Base-by-base conservation (phyloP, 2,888 invertebrate genomes). In the Leptinotarsa rubiginosa region DNA sequence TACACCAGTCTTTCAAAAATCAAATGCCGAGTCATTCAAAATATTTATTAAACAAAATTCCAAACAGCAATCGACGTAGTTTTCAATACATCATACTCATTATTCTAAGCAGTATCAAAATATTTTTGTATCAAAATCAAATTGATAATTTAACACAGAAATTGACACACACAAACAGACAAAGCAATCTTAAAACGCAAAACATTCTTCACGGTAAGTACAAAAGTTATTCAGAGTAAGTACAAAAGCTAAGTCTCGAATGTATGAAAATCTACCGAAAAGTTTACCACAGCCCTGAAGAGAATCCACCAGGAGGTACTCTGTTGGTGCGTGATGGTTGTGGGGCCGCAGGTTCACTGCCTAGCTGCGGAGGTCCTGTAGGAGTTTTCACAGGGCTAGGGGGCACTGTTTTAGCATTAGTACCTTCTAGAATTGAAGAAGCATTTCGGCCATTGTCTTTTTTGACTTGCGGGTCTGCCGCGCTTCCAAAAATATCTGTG, bases 401-500 rank as follows among this genome's bases (percentile, higher is more conserved):
- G 16, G 73, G 62, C 12, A 47, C 75, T 4, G 31, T 50, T 22
- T 18, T 74, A 20, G 49, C 59, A 56, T 83, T 84, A 2, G 82
- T 84, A 10, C 85, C 85, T 70, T 85, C 85, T 41, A 81, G 59
- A 70, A 85, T 85, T 3, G 85, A 85, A 1, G 85, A 85, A 22
- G 82, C 80, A 79, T 85, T 85, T 18, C 84, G 79, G n/a, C 82
- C 81, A 77, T 78, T 81, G 68, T 81, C 78, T 71, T 76, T 83
- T 65, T 75, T 80, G 7, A 77, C 78, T 49, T 78, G 79, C n/a
- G 70, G 69, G 4, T 81, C 78, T 15, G 81, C 81, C 10, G 77
- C 77, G 20, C 75, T 78, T 12, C 83, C 84, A 79, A 89, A 88
- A 80, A 88, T 87, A 80, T 89, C 88, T 64, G 88, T 88, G 74